Evolutionary conservation across 1,140 invertebrate genomes (phyloP), one percentile per base, ranked within the genome.

Genomic region (Planococcus citri): DNA sequence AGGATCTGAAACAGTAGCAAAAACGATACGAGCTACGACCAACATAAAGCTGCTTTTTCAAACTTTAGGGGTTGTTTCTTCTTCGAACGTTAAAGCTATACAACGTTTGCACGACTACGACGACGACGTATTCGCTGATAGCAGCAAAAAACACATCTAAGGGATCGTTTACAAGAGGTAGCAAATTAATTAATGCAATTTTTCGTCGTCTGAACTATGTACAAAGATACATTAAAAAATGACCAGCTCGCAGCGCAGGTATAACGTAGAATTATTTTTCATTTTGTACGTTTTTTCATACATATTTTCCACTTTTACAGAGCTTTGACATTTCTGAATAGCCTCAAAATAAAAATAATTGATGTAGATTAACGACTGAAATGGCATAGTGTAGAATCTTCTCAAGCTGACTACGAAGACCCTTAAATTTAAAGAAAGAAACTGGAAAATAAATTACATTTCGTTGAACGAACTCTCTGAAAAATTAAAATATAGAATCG

Each of bases 41-140:
- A 51, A 51, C 41, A 51, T 51, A 51, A 51, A 51, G 41, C 17
- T 51, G 41, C 41, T 51, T 51, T 51, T 51, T 51, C 41, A 51
- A 51, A 51, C 12, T 51, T 9, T 33, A 33, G 29, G 41, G 41
- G 41, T 51, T 51, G 17, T 51, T 51, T 20, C 12, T 51, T 20
- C 12, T 51, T 51, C n/a, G 10, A 51, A 51, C 41, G 41, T 51
- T 51, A 20, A 51, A 51, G 41, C 41, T 33, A 33, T 33, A 33
- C 4, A 51, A 51, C 41, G n/a, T n/a, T 51, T 51, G 12, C 41
- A 51, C 12, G 10, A 8, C 33, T 14, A 37, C n/a, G n/a, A 51
- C 12, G 10, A 33, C 29, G 29, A 51, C 41, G 41, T 51, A 51
- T 33, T 33, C 29, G 29, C 12, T 33, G 29, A 33, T 9, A 20